Base-by-base conservation (phyloP, 2,888 invertebrate genomes). In the Octonoba sinensis region DNA sequence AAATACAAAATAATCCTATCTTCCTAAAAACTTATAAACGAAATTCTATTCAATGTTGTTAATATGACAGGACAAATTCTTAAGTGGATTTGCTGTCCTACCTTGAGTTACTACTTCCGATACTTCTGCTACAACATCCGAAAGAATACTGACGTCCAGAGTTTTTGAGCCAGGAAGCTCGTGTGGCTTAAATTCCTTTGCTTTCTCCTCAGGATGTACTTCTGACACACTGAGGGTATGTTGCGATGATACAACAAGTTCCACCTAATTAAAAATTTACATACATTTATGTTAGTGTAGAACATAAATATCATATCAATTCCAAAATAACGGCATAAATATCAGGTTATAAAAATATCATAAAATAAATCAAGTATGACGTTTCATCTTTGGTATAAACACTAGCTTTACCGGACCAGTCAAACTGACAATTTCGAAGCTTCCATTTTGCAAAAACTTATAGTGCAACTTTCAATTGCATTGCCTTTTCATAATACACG, bases 81-180 rank as follows among this genome's bases (percentile, higher is more conserved):
- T 27, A 3, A 27, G 6, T 27, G 27, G 2, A 27, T 27, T 2
- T 27, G 6, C 27, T 27, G 27, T 16, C 24, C 57, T 36, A 83
- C 76, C 84, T 66, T 82, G 75, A 70, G 82, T 27, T n/a, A 77
- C 47, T 20, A 84, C 71, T 82, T 84, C 73, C 0, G 77, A 82
- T 44, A 84, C 70, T 71, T 84, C 73, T 15, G 77, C 62, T 1
- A 69, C 84, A n/a, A 73, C 54, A 47, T 84, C 82, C 12, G 84
- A 73, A 15, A 66, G 77, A 47, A 84, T 65, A 18, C n/a, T 64
- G 11, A 84, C 56, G 24, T 77, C 77, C 16, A 77, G 24, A 22
- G 64, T 82, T 46, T 62, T 62, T 16, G 82, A 65, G 1, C 82
- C 84, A 51, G 84, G 84, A n/a, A 82, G 20, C 56, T 84, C 84